These are phyloP conservation scores for Scarus forsteni DNA, from an alignment of 2,797 vertebrate species.

Conservation along the genomic window DNA sequence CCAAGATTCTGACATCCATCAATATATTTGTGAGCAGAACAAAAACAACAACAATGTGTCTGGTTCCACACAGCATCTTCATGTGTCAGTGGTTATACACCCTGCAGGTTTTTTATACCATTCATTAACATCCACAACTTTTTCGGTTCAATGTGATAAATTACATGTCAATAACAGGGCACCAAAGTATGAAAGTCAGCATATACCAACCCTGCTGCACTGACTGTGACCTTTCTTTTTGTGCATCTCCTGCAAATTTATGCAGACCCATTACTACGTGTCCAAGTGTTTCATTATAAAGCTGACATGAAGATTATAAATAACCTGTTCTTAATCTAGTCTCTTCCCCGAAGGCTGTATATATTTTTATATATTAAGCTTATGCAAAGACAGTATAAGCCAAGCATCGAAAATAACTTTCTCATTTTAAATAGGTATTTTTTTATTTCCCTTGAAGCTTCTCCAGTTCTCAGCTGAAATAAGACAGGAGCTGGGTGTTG, in stretches of 20 bases:
- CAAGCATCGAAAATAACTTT: constrained; percentile 18
- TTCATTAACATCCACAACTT: neutral
- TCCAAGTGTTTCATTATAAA: constrained; percentile 7
- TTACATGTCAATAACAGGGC: neutral
- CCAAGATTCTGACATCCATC: too few species aligned
- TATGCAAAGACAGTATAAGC: constrained; percentile 38
- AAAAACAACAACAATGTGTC: too few species aligned
- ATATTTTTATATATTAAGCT: constrained; percentile 24
- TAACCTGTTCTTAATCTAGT: neutral
- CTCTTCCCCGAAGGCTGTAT: constrained; percentile 6
- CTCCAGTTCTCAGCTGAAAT: constrained; percentile 44
- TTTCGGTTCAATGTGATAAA: neutral
- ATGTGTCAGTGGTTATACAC: too few species aligned
- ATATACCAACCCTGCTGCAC: constrained; percentile 9
- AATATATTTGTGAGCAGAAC: too few species aligned
- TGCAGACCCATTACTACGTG: constrained; percentile 13
- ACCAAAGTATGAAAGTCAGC: constrained; percentile 13
- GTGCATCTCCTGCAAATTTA: constrained; percentile 27
- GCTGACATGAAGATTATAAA: constrained; percentile 23
- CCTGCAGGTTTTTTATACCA: constrained; percentile 13
- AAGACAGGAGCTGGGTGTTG: constrained; percentile 54
- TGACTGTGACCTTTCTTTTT: constrained; percentile 35
- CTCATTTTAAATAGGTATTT: constrained; percentile 22
- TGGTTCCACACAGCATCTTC: too few species aligned
- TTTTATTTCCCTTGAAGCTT: constrained; percentile 28